These are phyloP conservation scores for Etheostoma cragini DNA, from an alignment of 2,113 vertebrate genomes.

Conservation along the genomic window DNA sequence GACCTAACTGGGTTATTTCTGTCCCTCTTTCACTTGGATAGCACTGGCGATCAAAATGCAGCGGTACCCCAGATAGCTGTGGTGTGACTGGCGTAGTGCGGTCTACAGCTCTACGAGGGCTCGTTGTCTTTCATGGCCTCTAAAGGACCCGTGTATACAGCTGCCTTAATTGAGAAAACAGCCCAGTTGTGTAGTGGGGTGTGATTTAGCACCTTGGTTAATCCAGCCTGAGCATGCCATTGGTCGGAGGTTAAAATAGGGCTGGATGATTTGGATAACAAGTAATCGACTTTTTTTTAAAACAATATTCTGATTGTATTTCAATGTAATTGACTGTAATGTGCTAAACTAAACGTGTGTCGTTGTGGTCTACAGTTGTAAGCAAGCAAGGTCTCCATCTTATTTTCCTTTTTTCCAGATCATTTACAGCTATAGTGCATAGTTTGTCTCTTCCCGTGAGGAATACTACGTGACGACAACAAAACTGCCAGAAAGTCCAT, in stretches of 20 bases:
- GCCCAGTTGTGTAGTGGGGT: conserved; percentile 3
- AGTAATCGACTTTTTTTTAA: too few relatives aligned
- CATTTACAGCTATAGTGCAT: too few relatives aligned
- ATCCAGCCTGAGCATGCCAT: background rate
- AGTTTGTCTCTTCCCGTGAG: too few relatives aligned
- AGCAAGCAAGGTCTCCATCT: too few relatives aligned
- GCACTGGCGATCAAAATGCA: conserved; percentile 36
- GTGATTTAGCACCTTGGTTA: conserved; percentile 18
- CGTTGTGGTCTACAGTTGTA: background rate
- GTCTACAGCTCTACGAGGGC: conserved; percentile 41
- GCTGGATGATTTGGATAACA: background rate
- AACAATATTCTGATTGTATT: background rate
- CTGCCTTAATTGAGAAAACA: conserved; percentile 50
- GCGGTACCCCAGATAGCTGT: conserved; percentile 4
- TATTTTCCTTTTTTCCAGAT: background rate
- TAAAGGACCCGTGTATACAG: conserved; percentile 19
- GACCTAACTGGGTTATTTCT: conserved; percentile 33
- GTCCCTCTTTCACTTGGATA: conserved; percentile 51
- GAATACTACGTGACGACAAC: too few relatives aligned
- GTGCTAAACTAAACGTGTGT: background rate
- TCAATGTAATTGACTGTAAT: background rate
- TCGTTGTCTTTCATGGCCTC: conserved; percentile 43
- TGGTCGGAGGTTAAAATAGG: background rate
- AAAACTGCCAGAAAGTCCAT: too few relatives aligned
- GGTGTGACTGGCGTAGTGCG: conserved; percentile 1